These are phyloP conservation scores for Drosophila paulistorum DNA, from an alignment of 1,140 invertebrate genomes.

Conservation along the genomic window DNA sequence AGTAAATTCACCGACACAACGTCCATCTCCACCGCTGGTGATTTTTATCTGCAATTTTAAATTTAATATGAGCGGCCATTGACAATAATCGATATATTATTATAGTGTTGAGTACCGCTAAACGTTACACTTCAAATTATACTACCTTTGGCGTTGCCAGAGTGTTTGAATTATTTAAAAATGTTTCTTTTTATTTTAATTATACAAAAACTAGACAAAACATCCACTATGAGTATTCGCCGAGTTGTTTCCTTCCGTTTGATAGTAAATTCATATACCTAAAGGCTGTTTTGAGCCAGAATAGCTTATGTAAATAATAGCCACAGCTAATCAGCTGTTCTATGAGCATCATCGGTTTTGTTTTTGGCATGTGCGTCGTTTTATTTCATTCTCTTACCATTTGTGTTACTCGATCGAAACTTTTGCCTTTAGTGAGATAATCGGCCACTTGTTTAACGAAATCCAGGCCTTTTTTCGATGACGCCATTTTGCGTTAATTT, in stretches of 20 bases:
- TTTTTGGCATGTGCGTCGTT: slow-evolving; percentile 2
- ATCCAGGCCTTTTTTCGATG: slow-evolving; percentile 80
- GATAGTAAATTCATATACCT: no score
- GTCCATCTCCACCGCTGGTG: slow-evolving; percentile 64
- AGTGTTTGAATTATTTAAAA: no score
- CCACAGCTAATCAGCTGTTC: slow-evolving; percentile 46
- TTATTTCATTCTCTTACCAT: slow-evolving; percentile 81
- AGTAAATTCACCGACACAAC: slow-evolving; percentile 86
- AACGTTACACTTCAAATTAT: no score
- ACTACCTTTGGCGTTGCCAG: no score
- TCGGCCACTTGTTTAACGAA: slow-evolving; percentile 78
- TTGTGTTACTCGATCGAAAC: slow-evolving; percentile 83
- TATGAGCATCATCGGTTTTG: background rate
- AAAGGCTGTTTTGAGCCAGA: no score
- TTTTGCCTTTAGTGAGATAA: slow-evolving; percentile 57
- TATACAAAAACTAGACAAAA: no score
- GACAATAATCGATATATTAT: no score
- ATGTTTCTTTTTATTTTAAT: no score
- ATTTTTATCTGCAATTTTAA: slow-evolving; percentile 55
- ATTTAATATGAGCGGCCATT: background rate
- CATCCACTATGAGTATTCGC: no score
- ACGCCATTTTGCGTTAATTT: slow-evolving; percentile 49
- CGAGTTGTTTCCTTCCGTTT: no score
- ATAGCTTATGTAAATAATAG: no score
- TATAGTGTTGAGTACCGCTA: no score